Evolutionary conservation across 2,888 invertebrate species (phyloP), one percentile per base, ranked within the genome.

Genomic region (Artemia sinica): DNA sequence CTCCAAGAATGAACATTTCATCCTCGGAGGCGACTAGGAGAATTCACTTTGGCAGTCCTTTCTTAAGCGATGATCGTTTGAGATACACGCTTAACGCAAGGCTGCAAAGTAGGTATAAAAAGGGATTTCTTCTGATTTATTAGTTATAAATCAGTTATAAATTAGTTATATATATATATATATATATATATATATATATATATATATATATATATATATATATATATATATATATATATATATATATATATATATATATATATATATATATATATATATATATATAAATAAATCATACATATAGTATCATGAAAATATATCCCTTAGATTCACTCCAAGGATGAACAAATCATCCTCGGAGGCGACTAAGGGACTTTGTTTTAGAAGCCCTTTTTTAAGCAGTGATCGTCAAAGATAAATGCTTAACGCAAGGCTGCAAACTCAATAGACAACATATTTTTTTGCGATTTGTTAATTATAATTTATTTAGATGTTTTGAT

Each of bases 1-100:
- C 71, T 71, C 69, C 71, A 58, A 50, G 58, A 49, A 49, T 66
- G 48, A 66, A 70, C 48, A 49, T 52, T 12, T 28, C 50, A 68
- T 63, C 69, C 49, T 18, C 51, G 69, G 68, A 71, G 71, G 71
- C 71, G 71, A 71, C 71, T 69, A 69, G 69, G 28, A 49, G 71
- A 69, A n/a, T 69, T 66, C 9, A 12, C 69, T 49, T 69, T n/a
- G 50, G 50, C 18, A 51, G 28, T 49, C 51, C 58, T 68, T 69
- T 41, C 51, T 65, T 67, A 67, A 63, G 49, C 69, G 66, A 13
- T 49, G 28, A 28, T 28, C 28, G 4, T 28, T 28, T 4, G 4
- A 28, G 4, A 28, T 28, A 28, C 28, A 28, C 28, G 28, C 28
- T 28, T 28, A 28, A 28, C 28, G 28, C 28, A 28, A 28, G 28